Evolutionary conservation across 1,140 invertebrate species (phyloP), one percentile per base, ranked within the genome.

Genomic region (Marisa cornuarietis): DNA sequence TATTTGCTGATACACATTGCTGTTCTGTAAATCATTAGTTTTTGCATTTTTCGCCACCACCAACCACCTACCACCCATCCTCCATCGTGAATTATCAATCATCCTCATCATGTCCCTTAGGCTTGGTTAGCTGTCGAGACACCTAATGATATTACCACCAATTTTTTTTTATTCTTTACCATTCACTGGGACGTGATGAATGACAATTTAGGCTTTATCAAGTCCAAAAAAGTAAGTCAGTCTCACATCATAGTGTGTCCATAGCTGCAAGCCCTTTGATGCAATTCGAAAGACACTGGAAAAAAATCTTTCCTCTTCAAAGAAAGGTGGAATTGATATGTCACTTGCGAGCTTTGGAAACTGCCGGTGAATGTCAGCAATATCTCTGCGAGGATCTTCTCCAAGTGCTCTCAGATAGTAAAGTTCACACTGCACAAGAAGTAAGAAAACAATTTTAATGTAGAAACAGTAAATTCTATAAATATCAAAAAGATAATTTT

Each of bases 211-310:
- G 31, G 31, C 31, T 4, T 42, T 42, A 42, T 42, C 31, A 42
- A 42, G 16, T 14, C 9, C 54, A 66, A 62, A 63, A 20, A 61
- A 20, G 24, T 31, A 71, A 20, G 22, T 26, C 66, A 18, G 58
- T 84, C 82, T 87, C 85, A 92, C 92, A 91, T 94, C 93, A 90
- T 94, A 94, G 88, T 94, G 93, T 54, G 93, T 94, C 93, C 93
- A 94, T 26, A 94, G 82, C 80, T 93, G 92, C 26, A 93, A 83
- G 42, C 88, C 86, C 71, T 88, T 83, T 3, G 93, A 93, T 51
- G 91, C 90, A 76, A 94, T 92, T 49, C 93, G 87, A 79, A 94
- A 93, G 11, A 94, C 93, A 83, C 92, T 93, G 0, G 93, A 94
- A 86, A 93, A 94, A 79, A 93, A 92, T 42, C 90, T 81, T 18